Base-by-base conservation (phyloP, 2,797 vertebrate genomes). In the Smutsia gigantea region DNA sequence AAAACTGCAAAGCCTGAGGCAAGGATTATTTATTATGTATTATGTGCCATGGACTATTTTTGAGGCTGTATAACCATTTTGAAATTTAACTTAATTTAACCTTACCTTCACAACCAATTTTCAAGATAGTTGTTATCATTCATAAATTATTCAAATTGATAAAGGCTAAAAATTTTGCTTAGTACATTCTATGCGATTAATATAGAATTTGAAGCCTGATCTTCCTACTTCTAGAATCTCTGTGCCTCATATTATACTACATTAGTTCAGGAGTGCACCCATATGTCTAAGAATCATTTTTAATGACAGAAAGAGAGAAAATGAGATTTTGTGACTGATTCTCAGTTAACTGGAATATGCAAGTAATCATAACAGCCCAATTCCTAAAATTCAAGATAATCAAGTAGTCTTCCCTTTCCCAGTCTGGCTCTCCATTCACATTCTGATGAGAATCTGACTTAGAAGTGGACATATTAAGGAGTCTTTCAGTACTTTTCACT, bases 231-330 rank as follows among this genome's bases (percentile, higher is more conserved):
- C 55, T 23, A 84, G 74, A 89, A 92, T 69, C 49, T 93, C 92
- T 86, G 10, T 46, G 42, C 18, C 23, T 87, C 82, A 49, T 34
- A 59, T 34, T 90, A 71, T 10, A 82, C 42, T 71, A 89, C 12
- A 23, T 27, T 34, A 57, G 15, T 31, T 12, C 31, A 75, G 10
- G 37, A 79, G 34, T 84, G 79, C n/a, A 90, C 83, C 87, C 39
- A 66, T 61, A 78, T 53, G 71, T 63, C 87, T 93, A 18, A 57
- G 15, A 87, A 83, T 71, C 49, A 77, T 53, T 90, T 81, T 91
- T 74, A 61, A 93, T 49, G n/a, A 57, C 69, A 87, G 87, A 85
- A 90, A 74, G 17, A 96, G 19, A 90, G 74, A 61, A 74, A 39
- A 68, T 49, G 51, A 57, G 57, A 57, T 87, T 87, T 87, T 85